Percentiles rank a stretch among this genome's conserved stretches.
These are phyloP conservation scores for Apostichopus parvimensis DNA, from an alignment of 35 echinoderm and acorn worm species.

Conservation along the genomic window DNA sequence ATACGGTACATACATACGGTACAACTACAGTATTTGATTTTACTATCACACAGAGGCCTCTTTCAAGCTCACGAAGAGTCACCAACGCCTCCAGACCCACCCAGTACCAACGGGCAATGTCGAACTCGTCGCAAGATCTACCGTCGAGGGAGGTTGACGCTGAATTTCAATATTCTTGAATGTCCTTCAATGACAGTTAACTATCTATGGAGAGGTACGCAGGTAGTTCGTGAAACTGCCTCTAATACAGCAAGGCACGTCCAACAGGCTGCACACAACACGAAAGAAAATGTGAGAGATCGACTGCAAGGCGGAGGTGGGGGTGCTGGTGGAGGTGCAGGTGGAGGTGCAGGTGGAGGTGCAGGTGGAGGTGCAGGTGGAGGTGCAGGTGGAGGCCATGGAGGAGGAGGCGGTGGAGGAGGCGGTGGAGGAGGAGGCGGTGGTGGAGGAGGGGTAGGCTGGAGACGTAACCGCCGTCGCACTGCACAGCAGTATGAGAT, in stretches of 20 bases:
- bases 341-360: background rate
- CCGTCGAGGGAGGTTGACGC: background rate
- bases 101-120: background rate
- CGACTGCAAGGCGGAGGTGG: too few species aligned
- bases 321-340: too few species aligned
- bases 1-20: too few species aligned
- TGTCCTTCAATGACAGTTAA: background rate
- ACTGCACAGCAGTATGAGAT: background rate
- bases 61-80: background rate
- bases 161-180: background rate
- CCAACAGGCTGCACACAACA: too few species aligned
- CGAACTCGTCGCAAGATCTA: background rate
- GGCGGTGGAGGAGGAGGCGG: constrained; percentile 1
- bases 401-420: background rate
- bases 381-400: background rate
- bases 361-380: background rate
- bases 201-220: background rate
- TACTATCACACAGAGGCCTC: background rate
- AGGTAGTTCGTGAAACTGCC: background rate
- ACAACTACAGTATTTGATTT: too few species aligned
- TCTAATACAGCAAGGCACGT: too few species aligned
- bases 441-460: background rate
- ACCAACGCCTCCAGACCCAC: background rate
- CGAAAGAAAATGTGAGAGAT: too few species aligned
- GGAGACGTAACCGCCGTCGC: background rate